These are phyloP conservation scores for Trichosurus vulpecula DNA, from an alignment of 2,797 vertebrate genomes.

Conservation along the genomic window DNA sequence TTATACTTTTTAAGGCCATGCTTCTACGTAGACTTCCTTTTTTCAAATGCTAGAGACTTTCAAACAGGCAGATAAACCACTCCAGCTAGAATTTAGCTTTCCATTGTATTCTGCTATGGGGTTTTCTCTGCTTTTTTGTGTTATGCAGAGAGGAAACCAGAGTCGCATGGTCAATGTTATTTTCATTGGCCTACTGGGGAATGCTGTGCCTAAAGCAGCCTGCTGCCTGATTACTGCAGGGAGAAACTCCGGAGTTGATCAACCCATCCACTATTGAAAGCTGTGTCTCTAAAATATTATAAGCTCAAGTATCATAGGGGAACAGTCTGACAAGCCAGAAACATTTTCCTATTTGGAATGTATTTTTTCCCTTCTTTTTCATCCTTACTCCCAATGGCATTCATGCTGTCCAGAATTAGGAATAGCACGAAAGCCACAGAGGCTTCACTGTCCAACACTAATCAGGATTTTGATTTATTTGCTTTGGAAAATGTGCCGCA, in stretches of 20 bases:
- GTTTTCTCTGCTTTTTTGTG: slow-evolving; percentile 48
- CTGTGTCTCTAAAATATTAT: slow-evolving; percentile 32
- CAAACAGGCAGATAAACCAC: slow-evolving; percentile 31
- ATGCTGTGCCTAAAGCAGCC: slow-evolving; percentile 13
- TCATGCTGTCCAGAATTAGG: slow-evolving; percentile 34
- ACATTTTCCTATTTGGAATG: not conserved
- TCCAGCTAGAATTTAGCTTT: slow-evolving; percentile 56
- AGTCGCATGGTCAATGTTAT: not conserved
- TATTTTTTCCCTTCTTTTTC: not conserved
- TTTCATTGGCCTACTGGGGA: not conserved
- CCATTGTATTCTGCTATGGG: slow-evolving; percentile 35
- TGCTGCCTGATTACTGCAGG: slow-evolving; percentile 31
- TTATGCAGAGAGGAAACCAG: slow-evolving; percentile 41
- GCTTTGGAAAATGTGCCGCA: slow-evolving; percentile 49
- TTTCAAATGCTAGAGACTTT: slow-evolving; percentile 22
- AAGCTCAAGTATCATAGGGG: slow-evolving; percentile 18
- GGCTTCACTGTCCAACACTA: slow-evolving; percentile 37
- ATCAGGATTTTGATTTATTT: slow-evolving; percentile 69
- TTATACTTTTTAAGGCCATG: not conserved
- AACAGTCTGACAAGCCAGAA: slow-evolving; percentile 17
- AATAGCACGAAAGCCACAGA: slow-evolving; percentile 33
- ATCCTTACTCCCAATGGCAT: not conserved
- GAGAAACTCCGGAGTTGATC: slow-evolving; percentile 50
- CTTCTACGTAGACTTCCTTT: slow-evolving; percentile 44
- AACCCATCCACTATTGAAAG: slow-evolving; percentile 11